Percentiles rank a stretch among this genome's conserved stretches.
These are phyloP conservation scores for Tipula vernalis DNA, from an alignment of 2,888 invertebrate species.

Conservation along the genomic window DNA sequence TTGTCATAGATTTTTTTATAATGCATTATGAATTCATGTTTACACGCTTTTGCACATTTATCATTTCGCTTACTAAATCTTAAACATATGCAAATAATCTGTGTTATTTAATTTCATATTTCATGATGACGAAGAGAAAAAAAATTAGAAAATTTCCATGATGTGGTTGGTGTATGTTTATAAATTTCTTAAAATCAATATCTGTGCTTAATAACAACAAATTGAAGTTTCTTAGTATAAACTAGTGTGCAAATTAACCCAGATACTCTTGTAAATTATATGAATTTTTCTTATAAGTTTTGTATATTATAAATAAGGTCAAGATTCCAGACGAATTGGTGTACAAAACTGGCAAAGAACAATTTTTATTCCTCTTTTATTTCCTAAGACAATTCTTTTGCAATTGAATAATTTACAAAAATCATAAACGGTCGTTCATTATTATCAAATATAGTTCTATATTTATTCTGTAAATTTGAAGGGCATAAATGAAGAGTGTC, in stretches of 20 bases:
- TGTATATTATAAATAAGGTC: too few species aligned
- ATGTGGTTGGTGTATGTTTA: neutral
- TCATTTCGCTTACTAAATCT: neutral
- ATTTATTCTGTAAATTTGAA: too few species aligned
- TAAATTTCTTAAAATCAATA: neutral
- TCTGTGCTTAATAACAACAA: neutral
- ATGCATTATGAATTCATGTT: neutral
- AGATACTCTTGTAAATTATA: neutral
- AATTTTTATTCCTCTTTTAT: too few species aligned
- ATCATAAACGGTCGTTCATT: too few species aligned
- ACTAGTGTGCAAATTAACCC: neutral
- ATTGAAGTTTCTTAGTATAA: neutral
- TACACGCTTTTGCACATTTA: neutral
- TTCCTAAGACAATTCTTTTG: too few species aligned
- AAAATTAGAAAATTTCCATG: neutral
- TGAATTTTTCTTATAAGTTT: neutral
- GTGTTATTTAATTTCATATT: neutral
- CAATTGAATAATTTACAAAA: too few species aligned
- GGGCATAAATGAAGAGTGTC: too few species aligned
- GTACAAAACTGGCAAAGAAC: too few species aligned
- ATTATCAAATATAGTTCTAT: too few species aligned
- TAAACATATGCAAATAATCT: neutral
- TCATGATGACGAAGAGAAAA: neutral
- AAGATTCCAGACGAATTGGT: too few species aligned
- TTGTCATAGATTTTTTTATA: neutral